These are phyloP conservation scores for Zaprionus obscuricornis DNA, from an alignment of 2,888 invertebrate genomes.

Conservation along the genomic window DNA sequence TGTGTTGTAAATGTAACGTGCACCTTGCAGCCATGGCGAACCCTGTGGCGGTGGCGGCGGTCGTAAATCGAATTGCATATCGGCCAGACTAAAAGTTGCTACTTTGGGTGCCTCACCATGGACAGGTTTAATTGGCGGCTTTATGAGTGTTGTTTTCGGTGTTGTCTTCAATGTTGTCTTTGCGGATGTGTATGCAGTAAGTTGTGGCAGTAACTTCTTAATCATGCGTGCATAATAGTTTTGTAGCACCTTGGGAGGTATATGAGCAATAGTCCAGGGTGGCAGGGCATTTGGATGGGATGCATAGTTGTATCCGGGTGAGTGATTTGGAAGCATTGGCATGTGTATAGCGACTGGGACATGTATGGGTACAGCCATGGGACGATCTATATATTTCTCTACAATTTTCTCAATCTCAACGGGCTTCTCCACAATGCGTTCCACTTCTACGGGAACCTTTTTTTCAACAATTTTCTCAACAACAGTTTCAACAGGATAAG, in stretches of 20 bases:
- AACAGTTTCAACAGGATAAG: constrained; percentile 83
- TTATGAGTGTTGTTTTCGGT: constrained; percentile 16
- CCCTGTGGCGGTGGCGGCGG: constrained; percentile 72
- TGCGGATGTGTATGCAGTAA: constrained; percentile 31
- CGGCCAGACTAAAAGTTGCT: constrained; percentile 63
- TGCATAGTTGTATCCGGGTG: constrained; percentile 23
- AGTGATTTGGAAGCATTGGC: constrained; percentile 79
- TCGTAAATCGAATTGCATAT: constrained; percentile 75
- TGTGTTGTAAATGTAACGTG: constrained; percentile 80
- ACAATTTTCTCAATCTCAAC: constrained; percentile 83
- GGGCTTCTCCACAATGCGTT: constrained; percentile 86
- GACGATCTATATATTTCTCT: constrained; percentile 81
- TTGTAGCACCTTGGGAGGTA: constrained; percentile 76
- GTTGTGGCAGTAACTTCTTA: constrained; percentile 75
- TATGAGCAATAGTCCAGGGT: constrained; percentile 55
- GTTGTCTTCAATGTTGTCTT: constrained; percentile 21
- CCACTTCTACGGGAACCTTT: constrained; percentile 82
- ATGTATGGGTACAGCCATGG: constrained; percentile 83
- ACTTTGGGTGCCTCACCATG: constrained; percentile 57
- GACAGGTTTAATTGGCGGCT: constrained; percentile 52
- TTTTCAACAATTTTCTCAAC: constrained; percentile 86
- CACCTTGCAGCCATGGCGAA: constrained; percentile 71
- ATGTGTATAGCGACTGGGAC: constrained; percentile 85
- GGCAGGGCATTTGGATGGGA: constrained; percentile 62
- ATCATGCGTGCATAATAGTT: constrained; percentile 78